phyloP scores from a whole-genome alignment of 92 coral and sea anemone genomes.

The Muricea muricata region DNA sequence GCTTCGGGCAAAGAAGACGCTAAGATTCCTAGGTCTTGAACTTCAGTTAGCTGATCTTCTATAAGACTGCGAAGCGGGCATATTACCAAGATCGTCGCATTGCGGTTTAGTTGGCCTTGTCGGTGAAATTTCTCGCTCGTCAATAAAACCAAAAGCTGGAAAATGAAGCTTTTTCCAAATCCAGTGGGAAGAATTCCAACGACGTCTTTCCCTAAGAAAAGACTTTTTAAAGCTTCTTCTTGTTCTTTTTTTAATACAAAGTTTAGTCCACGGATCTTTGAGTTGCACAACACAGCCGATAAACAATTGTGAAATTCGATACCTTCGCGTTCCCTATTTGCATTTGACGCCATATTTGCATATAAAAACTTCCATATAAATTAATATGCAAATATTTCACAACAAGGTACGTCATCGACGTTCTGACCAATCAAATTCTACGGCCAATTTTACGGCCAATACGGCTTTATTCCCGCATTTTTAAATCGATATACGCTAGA shows the following conservation, averaged over 20 bases:
- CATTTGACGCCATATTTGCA: background rate
- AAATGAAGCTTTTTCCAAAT: slow-evolving; percentile 57
- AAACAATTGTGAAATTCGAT: slow-evolving; percentile 22
- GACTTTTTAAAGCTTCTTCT: slow-evolving; percentile 18
- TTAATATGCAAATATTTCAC: too few relatives aligned
- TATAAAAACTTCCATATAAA: too few relatives aligned
- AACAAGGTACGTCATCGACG: too few relatives aligned
- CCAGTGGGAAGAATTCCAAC: slow-evolving; percentile 43
- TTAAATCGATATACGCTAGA: too few relatives aligned
- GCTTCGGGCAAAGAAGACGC: slow-evolving; percentile 50
- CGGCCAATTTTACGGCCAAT: too few relatives aligned
- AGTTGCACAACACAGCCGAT: background rate
- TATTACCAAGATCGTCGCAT: slow-evolving; percentile 24
- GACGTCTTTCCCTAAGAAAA: slow-evolving; percentile 25
- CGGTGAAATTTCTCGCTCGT: background rate
- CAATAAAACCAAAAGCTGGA: slow-evolving; percentile 28
- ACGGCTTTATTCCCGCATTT: too few relatives aligned
- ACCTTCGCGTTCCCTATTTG: too few relatives aligned
- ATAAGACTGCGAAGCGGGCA: slow-evolving; percentile 50
- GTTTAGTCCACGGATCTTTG: slow-evolving; percentile 4
- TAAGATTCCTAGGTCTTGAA: slow-evolving; percentile 30
- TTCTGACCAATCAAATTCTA: too few relatives aligned
- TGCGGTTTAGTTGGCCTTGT: background rate
- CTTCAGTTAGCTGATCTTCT: slow-evolving; percentile 48
- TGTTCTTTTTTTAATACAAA: slow-evolving; percentile 42